Percentiles rank a stretch among this genome's conserved stretches.
Evolutionary conservation across 2,888 invertebrate genomes (phyloP).

Genomic region (Tyria jacobaeae): DNA sequence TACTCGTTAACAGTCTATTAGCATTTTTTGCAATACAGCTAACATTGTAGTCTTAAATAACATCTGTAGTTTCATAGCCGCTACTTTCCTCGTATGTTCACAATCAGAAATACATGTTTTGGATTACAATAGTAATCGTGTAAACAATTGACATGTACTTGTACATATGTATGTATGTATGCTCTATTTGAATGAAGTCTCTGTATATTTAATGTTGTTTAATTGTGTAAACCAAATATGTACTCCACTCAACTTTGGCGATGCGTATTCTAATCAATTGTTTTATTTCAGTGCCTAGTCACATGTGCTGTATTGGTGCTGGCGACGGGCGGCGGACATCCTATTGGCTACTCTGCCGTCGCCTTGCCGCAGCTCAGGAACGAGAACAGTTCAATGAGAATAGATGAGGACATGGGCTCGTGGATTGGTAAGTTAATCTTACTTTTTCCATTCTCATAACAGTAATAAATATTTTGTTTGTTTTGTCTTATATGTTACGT

Average conservation of each 20-base stretch:
- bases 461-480: neutral
- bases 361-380: constrained; percentile 90
- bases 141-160: too few relatives aligned
- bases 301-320: constrained; percentile 90
- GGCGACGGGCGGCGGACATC: constrained; percentile 92
- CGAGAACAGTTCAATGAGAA: constrained; percentile 87
- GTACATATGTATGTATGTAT: too few relatives aligned
- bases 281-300: constrained; percentile 88
- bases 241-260: neutral
- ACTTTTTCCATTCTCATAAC: neutral
- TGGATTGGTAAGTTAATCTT: constrained; percentile 89
- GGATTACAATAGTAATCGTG: too few relatives aligned
- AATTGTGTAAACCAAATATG: too few relatives aligned
- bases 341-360: constrained; percentile 92
- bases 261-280: neutral
- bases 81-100: neutral
- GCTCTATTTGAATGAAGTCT: too few relatives aligned
- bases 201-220: too few relatives aligned
- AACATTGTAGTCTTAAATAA: neutral
- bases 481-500: too few relatives aligned
- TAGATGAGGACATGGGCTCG: constrained; percentile 90
- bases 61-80: neutral
- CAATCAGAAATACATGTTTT: too few relatives aligned
- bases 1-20: neutral
- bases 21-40: neutral